Evolutionary conservation across 2,113 vertebrate genomes (phyloP).

Genomic region (Arizona elegans): DNA sequence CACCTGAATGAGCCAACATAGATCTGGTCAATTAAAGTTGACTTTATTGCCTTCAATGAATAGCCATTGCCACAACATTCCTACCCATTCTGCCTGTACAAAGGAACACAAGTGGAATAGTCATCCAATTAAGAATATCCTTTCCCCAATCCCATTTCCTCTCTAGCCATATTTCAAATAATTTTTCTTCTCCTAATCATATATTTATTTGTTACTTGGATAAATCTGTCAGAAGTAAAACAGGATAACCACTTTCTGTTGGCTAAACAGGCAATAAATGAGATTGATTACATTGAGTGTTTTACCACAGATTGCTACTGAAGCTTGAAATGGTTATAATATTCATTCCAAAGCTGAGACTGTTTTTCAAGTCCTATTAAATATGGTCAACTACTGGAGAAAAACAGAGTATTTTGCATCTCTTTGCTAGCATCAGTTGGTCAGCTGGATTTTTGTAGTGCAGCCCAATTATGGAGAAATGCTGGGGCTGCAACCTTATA

Average conservation of each 20-base stretch:
- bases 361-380: not conserved
- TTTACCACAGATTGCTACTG: not conserved
- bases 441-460: not conserved
- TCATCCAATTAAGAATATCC: constrained; percentile 38
- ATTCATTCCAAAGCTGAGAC: not conserved
- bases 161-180: not conserved
- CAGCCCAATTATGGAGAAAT: not conserved
- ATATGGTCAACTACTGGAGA: not conserved
- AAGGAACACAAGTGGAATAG: constrained; percentile 23
- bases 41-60: constrained; percentile 26
- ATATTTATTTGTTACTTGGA: not conserved
- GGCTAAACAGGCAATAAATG: not conserved
- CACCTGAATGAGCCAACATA: constrained; percentile 21
- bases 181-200: not conserved
- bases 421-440: not conserved
- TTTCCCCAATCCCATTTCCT: not conserved
- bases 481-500: not conserved
- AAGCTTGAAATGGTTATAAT: not conserved
- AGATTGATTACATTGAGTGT: not conserved
- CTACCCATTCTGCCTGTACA: constrained; percentile 38
- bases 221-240: not conserved
- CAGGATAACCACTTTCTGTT: not conserved
- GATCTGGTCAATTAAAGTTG: constrained; percentile 49
- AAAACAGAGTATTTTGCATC: not conserved
- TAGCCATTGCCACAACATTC: constrained; percentile 43